Evolutionary conservation across 2,888 invertebrate genomes (phyloP).

Genomic region (Torymus auratus): DNA sequence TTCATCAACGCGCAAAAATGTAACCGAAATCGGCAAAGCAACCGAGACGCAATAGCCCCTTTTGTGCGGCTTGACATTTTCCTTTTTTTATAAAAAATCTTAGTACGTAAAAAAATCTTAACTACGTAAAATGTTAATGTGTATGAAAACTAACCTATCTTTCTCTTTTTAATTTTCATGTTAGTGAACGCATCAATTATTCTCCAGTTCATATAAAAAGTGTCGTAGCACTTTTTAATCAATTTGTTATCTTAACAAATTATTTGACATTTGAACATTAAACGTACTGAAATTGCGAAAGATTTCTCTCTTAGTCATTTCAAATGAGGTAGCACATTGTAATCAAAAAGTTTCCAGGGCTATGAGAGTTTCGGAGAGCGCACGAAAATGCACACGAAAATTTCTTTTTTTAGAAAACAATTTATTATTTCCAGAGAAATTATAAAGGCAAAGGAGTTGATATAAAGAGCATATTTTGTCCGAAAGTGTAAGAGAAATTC

Average conservation of each 20-base stretch:
- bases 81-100: neutral
- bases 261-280: constrained; percentile 16
- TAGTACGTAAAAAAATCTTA: neutral
- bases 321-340: neutral
- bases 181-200: neutral
- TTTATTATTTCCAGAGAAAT: constrained; percentile 3
- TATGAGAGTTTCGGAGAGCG: neutral
- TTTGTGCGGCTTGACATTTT: constrained; percentile 36
- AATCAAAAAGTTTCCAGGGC: neutral
- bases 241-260: constrained; percentile 13
- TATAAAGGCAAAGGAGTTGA: neutral
- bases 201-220: neutral
- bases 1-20: constrained; percentile 23
- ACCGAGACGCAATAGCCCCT: constrained; percentile 15
- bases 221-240: neutral
- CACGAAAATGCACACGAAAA: neutral
- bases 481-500: neutral
- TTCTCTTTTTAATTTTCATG: neutral
- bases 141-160: constrained; percentile 3
- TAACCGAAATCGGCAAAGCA: constrained; percentile 24
- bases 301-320: neutral
- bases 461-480: neutral
- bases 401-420: neutral
- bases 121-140: constrained; percentile 11
- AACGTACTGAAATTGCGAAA: constrained; percentile 8